These are phyloP conservation scores for Acipenser oxyrinchus DNA, from an alignment of 2,797 vertebrate genomes.

Conservation along the genomic window DNA sequence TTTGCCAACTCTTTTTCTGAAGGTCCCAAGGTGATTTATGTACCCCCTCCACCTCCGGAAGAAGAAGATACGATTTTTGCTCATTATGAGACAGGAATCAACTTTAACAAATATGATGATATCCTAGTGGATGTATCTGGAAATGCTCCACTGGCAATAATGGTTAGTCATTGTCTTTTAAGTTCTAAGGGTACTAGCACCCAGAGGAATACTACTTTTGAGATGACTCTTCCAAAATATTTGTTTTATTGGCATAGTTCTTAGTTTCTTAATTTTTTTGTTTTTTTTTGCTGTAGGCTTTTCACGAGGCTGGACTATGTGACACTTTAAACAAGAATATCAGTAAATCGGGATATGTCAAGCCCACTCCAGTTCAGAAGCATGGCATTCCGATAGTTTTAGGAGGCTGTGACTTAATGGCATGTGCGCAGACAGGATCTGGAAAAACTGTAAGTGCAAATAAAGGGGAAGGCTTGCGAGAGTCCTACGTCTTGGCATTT, in stretches of 20 bases:
- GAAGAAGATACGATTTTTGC: slow-evolving; percentile 77
- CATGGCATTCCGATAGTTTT: slow-evolving; percentile 84
- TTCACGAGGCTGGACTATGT: slow-evolving; percentile 75
- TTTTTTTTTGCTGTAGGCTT: slow-evolving; percentile 50
- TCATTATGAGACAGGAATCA: slow-evolving; percentile 76
- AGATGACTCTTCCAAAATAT: neutral
- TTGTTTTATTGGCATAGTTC: neutral
- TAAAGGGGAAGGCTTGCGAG: too few species aligned
- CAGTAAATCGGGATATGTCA: slow-evolving; percentile 76
- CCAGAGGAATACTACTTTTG: neutral
- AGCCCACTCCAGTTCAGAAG: slow-evolving; percentile 91
- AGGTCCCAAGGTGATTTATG: slow-evolving; percentile 78
- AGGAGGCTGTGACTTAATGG: slow-evolving; percentile 86
- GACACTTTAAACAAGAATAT: slow-evolving; percentile 71
- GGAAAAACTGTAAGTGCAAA: slow-evolving; percentile 81
- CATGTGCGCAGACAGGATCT: slow-evolving; percentile 93
- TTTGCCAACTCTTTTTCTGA: slow-evolving; percentile 15
- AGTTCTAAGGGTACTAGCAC: neutral
- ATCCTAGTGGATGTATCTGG: slow-evolving; percentile 80
- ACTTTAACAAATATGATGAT: slow-evolving; percentile 90
- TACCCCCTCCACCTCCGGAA: slow-evolving; percentile 78
- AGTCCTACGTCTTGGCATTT: too few species aligned
- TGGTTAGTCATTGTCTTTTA: slow-evolving; percentile 54
- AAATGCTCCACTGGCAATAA: slow-evolving; percentile 68
- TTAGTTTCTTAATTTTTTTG: neutral